Conservation (phyloP, 1,140 invertebrate species). For the Drosophila funebris region DNA sequence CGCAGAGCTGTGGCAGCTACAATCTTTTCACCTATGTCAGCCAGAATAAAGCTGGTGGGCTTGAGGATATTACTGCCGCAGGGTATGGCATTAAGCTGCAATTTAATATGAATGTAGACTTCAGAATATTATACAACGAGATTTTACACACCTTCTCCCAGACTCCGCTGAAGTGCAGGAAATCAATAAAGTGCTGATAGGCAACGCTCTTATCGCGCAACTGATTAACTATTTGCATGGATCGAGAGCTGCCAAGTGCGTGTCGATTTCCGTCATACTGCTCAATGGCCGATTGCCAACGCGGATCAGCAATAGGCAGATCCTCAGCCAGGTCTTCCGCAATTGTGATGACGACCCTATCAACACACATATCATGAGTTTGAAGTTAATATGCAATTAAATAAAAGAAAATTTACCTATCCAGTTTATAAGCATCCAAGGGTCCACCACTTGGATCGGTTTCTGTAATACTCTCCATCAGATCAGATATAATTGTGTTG, state of each 20-base stretch:
- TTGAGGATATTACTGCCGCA: slow-evolving; percentile 85
- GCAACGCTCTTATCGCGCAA: slow-evolving; percentile 93
- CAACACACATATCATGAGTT: slow-evolving; percentile 67
- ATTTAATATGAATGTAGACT: not conserved
- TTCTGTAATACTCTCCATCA: slow-evolving; percentile 86
- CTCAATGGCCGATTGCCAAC: slow-evolving; percentile 87
- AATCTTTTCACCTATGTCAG: slow-evolving; percentile 91
- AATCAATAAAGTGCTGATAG: slow-evolving; percentile 89
- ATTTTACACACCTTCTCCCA: slow-evolving; percentile 88
- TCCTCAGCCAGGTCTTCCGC: slow-evolving; percentile 94
- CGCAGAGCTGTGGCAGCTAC: slow-evolving; percentile 87
- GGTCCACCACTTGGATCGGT: slow-evolving; percentile 71
- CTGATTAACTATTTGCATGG: slow-evolving; percentile 92
- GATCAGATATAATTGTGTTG: slow-evolving; percentile 87
- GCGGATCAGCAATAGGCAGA: slow-evolving; percentile 93
- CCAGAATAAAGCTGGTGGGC: slow-evolving; percentile 88
- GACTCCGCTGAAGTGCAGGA: slow-evolving; percentile 90
- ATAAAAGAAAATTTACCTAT: slow-evolving; percentile 85
- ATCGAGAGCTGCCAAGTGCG: slow-evolving; percentile 87
- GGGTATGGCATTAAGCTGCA: slow-evolving; percentile 84
- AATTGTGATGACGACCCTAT: slow-evolving; percentile 87
- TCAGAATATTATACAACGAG: not conserved
- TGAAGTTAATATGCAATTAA: slow-evolving; percentile 61
- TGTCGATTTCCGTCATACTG: slow-evolving; percentile 52
- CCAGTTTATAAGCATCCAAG: slow-evolving; percentile 64